phyloP scores from a whole-genome alignment of 2,113 vertebrate species.

The Callionymus lyra region DNA sequence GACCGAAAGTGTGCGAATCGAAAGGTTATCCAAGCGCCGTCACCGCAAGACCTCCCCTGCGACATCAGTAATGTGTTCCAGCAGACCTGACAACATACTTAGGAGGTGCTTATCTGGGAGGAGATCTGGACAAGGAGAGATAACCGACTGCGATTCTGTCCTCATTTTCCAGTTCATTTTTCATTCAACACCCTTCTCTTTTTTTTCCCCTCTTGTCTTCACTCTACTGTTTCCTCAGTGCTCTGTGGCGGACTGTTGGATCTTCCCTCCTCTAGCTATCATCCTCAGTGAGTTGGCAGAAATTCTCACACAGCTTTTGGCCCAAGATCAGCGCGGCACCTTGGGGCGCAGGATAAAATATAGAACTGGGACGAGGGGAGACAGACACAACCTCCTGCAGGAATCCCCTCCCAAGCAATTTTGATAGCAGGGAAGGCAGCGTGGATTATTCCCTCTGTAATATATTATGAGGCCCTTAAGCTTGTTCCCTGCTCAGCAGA shows the following conservation, averaged over 20 bases:
- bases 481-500: constrained; percentile 47
- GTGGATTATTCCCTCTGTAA: constrained; percentile 53
- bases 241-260: constrained; percentile 39
- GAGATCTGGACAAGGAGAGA: constrained; percentile 39
- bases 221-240: constrained; percentile 21
- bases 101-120: constrained; percentile 34
- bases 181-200: constrained; percentile 17
- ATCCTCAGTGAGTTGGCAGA: constrained; percentile 50
- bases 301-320: constrained; percentile 54
- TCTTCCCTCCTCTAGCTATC: constrained; percentile 44
- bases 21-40: constrained; percentile 26
- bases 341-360: constrained; percentile 54
- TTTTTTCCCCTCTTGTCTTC: constrained; percentile 2
- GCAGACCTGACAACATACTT: constrained; percentile 41
- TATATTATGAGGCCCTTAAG: constrained; percentile 39
- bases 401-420: constrained; percentile 59
- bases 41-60: constrained; percentile 6
- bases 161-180: constrained; percentile 50
- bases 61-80: constrained; percentile 35
- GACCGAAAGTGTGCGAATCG: constrained; percentile 17
- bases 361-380: constrained; percentile 39
- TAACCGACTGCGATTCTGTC: constrained; percentile 44
- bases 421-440: constrained; percentile 46
- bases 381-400: constrained; percentile 52
- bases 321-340: constrained; percentile 52